phyloP scores from a whole-genome alignment of 1,140 invertebrate genomes.

The Drosophila truncata region DNA sequence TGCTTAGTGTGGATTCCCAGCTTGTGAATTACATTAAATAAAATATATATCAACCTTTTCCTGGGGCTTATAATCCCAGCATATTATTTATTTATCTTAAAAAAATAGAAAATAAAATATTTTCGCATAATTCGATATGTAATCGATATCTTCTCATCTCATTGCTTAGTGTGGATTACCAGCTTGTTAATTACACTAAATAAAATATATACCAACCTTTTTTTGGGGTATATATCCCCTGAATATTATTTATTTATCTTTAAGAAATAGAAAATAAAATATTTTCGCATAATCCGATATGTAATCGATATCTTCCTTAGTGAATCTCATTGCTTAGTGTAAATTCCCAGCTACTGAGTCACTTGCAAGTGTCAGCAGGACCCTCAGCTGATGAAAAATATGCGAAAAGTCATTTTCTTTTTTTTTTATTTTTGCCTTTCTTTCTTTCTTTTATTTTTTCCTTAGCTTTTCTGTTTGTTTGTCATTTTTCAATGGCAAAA shows the following conservation, averaged over 20 bases:
- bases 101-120: not conserved
- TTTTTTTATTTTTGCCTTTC: constrained; percentile 16
- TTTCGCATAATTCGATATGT: not conserved
- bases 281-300: too few relatives aligned
- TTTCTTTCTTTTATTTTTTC: not conserved
- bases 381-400: constrained; percentile 29
- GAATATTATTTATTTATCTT: not conserved
- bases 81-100: not conserved
- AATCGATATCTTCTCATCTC: constrained; percentile 6
- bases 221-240: too few relatives aligned
- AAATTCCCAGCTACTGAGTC: constrained; percentile 20
- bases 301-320: constrained; percentile 18
- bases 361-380: constrained; percentile 28
- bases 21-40: constrained; percentile 14
- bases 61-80: too few relatives aligned
- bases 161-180: not conserved
- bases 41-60: not conserved
- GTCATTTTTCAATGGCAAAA: constrained; percentile 56
- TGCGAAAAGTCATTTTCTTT: constrained; percentile 38
- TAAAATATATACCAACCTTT: not conserved
- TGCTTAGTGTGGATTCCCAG: not conserved
- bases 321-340: not conserved
- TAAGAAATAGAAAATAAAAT: not conserved
- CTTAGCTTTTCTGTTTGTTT: constrained; percentile 34
- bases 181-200: constrained; percentile 13